Evolutionary conservation across 2,113 vertebrate species (phyloP), one percentile per base, ranked within the genome.

Genomic region (Nettapus auritus): DNA sequence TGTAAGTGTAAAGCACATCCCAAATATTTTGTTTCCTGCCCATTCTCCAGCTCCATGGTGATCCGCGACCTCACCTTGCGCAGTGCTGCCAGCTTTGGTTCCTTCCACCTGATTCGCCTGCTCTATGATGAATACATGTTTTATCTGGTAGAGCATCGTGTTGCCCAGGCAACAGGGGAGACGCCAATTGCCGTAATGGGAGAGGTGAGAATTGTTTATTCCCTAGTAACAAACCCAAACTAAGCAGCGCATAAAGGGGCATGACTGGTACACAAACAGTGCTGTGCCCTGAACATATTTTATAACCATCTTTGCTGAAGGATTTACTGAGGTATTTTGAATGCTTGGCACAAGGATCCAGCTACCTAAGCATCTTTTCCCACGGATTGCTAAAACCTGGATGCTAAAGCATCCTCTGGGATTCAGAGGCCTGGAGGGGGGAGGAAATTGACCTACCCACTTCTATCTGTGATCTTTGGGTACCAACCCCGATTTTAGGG

Each of bases 41-140:
- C 6, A 0, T 44, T 66, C 63, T 26, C 22, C 97, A 99, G 99
- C 97, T 99, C 99, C 90, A 99, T 99, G 99, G 99, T 99, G 97
- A 99, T 99, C 97, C 97, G 99, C 8, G 99, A 99, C 97, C 98
- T 99, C 85, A 99, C 99, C 55, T 97, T 99, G 95, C 99, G 99
- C 90, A 99, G 99, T 2, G 99, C 99, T 0, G 99, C 99, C 94
- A 99, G 99, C 91, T 99, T 99, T 0, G 99, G 99, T 76, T 99
- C 99, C 84, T 99, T 99, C 97, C 99, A 99, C 97, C 98, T 99
- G 60, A 99, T 99, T 92, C 99, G 99, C 33, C 98, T 99, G 84
- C 99, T 99, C 6, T 99, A 99, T 0, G 99, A 99, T 1, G 99
- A 99, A 88, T 99, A 99, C 98, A 99, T 99, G 99, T 99, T 99